phyloP scores from a whole-genome alignment of 1,140 invertebrate genomes.

The Thalassaphorura encarpata region DNA sequence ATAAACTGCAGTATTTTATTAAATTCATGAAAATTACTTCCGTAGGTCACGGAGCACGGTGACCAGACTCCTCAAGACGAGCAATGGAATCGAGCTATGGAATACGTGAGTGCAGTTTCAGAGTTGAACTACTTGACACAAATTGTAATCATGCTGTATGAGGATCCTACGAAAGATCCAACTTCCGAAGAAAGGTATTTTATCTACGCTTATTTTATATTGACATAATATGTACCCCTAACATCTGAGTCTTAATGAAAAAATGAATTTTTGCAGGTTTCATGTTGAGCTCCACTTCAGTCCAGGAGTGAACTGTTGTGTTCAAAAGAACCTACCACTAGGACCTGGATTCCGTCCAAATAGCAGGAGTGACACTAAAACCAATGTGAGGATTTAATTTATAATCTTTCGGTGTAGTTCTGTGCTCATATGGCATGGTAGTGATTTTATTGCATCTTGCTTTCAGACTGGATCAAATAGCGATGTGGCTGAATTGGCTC shows the following conservation, averaged over 20 bases:
- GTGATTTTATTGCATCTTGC: too few species aligned
- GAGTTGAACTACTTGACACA: conserved; percentile 99
- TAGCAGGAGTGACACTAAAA: conserved; percentile 62
- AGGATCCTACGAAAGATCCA: conserved; percentile 93
- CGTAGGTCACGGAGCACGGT: neutral
- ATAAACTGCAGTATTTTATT: neutral
- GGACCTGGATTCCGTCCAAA: conserved; percentile 88
- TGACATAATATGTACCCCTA: neutral
- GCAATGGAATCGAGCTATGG: conserved; percentile 97
- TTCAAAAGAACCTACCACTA: conserved; percentile 84
- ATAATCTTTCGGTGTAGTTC: too few species aligned
- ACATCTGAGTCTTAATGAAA: neutral
- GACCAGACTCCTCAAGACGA: conserved; percentile 58
- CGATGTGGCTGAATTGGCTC: too few species aligned
- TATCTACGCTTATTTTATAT: too few species aligned
- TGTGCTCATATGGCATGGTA: too few species aligned
- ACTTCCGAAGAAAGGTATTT: conserved; percentile 63
- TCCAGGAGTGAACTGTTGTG: conserved; percentile 91
- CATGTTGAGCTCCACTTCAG: conserved; percentile 97
- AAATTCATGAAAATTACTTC: conserved; percentile 4
- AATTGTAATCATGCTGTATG: conserved; percentile 98
- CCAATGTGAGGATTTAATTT: too few species aligned
- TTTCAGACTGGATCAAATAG: too few species aligned
- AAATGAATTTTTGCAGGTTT: conserved; percentile 48
- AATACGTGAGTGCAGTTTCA: conserved; percentile 92